Conservation (phyloP, 1,140 invertebrate genomes). For the Zelostemma sp. region DNA sequence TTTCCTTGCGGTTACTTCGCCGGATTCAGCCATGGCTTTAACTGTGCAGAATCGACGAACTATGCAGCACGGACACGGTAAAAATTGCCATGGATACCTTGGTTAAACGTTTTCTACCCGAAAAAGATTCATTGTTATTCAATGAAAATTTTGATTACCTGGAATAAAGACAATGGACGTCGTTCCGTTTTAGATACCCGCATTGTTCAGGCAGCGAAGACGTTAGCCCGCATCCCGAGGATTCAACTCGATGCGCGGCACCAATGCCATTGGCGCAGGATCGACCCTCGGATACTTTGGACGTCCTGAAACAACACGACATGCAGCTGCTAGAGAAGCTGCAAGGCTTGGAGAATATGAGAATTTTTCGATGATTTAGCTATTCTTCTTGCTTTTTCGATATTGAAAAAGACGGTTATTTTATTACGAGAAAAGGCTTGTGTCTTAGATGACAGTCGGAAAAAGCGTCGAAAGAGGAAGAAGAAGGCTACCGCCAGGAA, state of each 20-base stretch:
- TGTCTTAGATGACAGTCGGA: conserved; percentile 71
- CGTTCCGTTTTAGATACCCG: conserved; percentile 74
- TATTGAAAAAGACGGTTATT: too few species aligned
- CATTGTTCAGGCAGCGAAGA: conserved; percentile 88
- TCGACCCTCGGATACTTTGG: too few species aligned
- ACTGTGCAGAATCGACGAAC: conserved; percentile 99
- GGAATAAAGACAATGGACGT: neutral
- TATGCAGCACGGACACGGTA: conserved; percentile 99
- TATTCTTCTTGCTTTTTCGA: too few species aligned
- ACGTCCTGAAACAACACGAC: conserved; percentile 72
- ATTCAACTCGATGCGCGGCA: conserved; percentile 81
- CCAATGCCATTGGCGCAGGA: conserved; percentile 82
- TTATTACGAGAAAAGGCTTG: conserved; percentile 70
- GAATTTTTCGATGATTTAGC: conserved; percentile 29
- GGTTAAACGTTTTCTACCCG: conserved; percentile 94
- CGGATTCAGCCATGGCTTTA: conserved; percentile 98
- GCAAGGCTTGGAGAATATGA: conserved; percentile 84
- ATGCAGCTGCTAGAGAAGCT: conserved; percentile 83
- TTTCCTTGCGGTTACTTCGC: conserved; percentile 98
- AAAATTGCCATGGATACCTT: conserved; percentile 99
- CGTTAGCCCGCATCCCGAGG: conserved; percentile 92
- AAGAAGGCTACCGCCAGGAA: conserved; percentile 49
- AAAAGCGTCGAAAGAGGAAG: conserved; percentile 63
- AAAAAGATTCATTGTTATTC: conserved; percentile 73
- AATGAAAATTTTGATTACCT: too few species aligned